Evolutionary conservation across 2,113 vertebrate genomes (phyloP), one percentile per base, ranked within the genome.

Genomic region (Scalopus aquaticus): DNA sequence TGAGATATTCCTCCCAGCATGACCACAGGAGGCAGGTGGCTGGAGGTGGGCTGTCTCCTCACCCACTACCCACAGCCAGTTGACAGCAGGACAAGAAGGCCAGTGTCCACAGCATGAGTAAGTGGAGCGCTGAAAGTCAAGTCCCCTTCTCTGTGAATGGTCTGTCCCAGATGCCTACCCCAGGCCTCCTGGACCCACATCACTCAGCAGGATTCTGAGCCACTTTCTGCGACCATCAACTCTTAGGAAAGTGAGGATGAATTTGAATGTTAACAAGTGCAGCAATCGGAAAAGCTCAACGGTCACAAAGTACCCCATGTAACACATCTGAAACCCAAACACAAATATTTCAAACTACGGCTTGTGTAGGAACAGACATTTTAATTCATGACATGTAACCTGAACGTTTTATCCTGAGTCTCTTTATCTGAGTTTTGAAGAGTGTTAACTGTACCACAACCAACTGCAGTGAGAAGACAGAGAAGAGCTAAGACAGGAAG

Each of bases 251-350:
- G n/a, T 22, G 51, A 90, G 92, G 37, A 42, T 91, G 81, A 82
- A 86, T 92, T 93, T 94, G 70, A 94, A 96, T 96, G 74, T 92
- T 94, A 96, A 97, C 94, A 92, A 96, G 94, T 85, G 67, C n/a
- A 20, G 91, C 82, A 92, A 96, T 96, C 96, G 97, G 91, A 95
- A 95, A 77, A 94, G 86, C 90, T 95, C 56, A 92, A 94, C 94
- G 96, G 97, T 87, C 49, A 22, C 65, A 7, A 37, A 78, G 86
- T 72, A 44, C 72, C 91, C 76, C 87, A 28, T 20, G n/a, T 37
- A 62, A 58, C 91, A 91, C 78, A 93, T 96, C 58, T 95, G 89
- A 96, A 91, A 96, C 85, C 67, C 78, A 96, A 94, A 96, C 78
- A 95, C 91, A 97, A 96, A 79, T 81, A 96, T 93, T 94, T 86